Conservation (phyloP, 2,888 invertebrate species). For the Idaea biselata region DNA sequence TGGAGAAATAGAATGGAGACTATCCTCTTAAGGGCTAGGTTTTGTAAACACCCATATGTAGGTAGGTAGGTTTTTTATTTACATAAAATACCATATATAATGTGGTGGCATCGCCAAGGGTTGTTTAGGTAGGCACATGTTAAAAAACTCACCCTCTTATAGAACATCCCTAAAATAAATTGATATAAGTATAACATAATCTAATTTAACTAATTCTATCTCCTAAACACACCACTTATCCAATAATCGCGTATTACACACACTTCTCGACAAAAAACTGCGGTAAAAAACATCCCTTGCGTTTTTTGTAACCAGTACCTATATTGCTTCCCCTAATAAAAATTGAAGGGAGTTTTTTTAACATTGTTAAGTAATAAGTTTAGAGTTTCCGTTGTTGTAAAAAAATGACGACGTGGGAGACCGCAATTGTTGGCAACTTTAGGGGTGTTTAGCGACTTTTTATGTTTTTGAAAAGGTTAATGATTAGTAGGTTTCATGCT, state of each 20-base stretch:
- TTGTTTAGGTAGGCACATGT: neutral
- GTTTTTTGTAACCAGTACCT: constrained; percentile 42
- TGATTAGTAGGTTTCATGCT: constrained; percentile 14
- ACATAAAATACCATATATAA: neutral
- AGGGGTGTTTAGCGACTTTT: neutral
- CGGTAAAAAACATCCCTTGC: constrained; percentile 45
- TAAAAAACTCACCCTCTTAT: neutral
- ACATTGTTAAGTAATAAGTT: constrained; percentile 25
- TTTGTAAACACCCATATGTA: no score
- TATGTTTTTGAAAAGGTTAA: neutral
- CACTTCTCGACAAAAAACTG: constrained; percentile 25
- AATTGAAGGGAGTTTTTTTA: constrained; percentile 49
- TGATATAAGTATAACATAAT: neutral
- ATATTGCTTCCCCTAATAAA: constrained; percentile 44
- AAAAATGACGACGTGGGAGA: constrained; percentile 40
- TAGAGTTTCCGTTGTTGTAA: constrained; percentile 29
- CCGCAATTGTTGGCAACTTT: constrained; percentile 24
- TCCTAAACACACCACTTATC: constrained; percentile 28
- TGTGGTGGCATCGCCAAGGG: neutral
- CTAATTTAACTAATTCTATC: neutral
- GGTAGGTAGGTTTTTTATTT: no score
- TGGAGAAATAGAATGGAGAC: no score
- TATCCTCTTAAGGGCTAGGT: no score
- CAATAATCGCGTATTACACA: constrained; percentile 32
- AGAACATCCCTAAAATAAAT: neutral